Conservation (phyloP, 2,888 invertebrate species). For the Cylindroiulus punctatus region DNA sequence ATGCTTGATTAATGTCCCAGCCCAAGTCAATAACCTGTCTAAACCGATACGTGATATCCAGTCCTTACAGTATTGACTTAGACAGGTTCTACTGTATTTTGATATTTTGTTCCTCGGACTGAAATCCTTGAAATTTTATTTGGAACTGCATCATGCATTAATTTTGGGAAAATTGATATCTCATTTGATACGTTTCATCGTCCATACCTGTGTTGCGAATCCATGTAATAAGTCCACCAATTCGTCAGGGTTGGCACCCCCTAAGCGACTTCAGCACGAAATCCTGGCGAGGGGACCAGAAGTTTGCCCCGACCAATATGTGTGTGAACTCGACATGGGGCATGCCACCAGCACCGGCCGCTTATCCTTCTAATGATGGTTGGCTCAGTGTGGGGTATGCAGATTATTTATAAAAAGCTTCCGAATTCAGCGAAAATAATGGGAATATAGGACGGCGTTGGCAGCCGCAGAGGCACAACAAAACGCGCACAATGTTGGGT, state of each 20-base stretch:
- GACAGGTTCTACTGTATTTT: too few relatives aligned
- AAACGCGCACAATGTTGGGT: background rate
- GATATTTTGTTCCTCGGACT: too few relatives aligned
- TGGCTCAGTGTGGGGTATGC: background rate
- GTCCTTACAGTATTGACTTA: too few relatives aligned
- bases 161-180: too few relatives aligned
- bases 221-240: background rate
- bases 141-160: too few relatives aligned
- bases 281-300: background rate
- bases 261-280: background rate
- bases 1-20: too few relatives aligned
- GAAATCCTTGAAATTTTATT: too few relatives aligned
- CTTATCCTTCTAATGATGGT: background rate
- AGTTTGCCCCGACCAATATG: background rate
- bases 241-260: conserved; percentile 1
- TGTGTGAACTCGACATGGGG: background rate
- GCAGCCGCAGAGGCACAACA: background rate
- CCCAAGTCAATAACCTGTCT: too few relatives aligned
- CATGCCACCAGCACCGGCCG: background rate
- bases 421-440: conserved; percentile 9
- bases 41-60: too few relatives aligned
- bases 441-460: background rate
- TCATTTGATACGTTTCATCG: too few relatives aligned
- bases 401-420: conserved; percentile 31
- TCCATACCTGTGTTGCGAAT: background rate